Evolutionary conservation across 2,797 vertebrate species (phyloP).

Genomic region (Enoplosus armatus): DNA sequence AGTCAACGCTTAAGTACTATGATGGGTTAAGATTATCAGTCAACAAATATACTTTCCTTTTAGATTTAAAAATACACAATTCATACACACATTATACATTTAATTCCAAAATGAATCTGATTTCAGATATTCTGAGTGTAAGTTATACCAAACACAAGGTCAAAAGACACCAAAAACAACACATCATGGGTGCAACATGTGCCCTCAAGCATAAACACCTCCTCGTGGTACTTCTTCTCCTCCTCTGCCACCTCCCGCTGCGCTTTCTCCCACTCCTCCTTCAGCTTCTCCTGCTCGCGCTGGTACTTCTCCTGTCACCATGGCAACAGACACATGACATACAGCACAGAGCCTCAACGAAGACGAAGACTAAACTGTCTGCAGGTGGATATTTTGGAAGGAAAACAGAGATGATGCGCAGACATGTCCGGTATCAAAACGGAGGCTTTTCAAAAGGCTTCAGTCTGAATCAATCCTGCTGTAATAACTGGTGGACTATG

Average conservation of each 20-base stretch:
- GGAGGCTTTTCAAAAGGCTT: slow-evolving; percentile 2
- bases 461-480: background rate
- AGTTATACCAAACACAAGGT: background rate
- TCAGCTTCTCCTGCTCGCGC: slow-evolving; percentile 95
- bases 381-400: slow-evolving; percentile 16
- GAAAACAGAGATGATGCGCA: slow-evolving; percentile 21
- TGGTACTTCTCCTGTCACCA: slow-evolving; percentile 93
- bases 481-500: background rate
- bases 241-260: slow-evolving; percentile 97
- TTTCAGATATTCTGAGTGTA: background rate
- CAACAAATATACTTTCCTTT: background rate
- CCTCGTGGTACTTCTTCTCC: slow-evolving; percentile 94
- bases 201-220: slow-evolving; percentile 81
- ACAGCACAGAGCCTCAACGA: slow-evolving; percentile 56
- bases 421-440: slow-evolving; percentile 13
- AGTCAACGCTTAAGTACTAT: background rate
- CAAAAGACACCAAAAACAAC: slow-evolving; percentile 1
- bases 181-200: background rate
- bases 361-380: slow-evolving; percentile 28
- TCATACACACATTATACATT: background rate
- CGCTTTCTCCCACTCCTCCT: slow-evolving; percentile 96
- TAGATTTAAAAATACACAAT: slow-evolving; percentile 4
- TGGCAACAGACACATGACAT: slow-evolving; percentile 73
- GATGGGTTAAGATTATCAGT: background rate
- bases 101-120: background rate